Evolutionary conservation across 1,140 invertebrate species (phyloP).

Genomic region (Sinella curviseta): DNA sequence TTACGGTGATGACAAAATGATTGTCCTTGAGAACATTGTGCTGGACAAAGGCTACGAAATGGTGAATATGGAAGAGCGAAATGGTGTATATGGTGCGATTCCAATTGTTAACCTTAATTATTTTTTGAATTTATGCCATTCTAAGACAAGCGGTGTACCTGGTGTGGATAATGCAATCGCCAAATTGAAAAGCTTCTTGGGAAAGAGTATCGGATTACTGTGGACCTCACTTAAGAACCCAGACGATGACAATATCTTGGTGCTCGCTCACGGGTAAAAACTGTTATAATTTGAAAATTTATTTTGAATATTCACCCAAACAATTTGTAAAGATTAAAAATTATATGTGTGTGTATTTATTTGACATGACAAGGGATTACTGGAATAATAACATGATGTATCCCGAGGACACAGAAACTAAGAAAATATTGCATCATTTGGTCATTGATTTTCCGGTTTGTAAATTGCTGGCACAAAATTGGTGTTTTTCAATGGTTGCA

Average conservation of each 20-base stretch:
- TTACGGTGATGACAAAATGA: constrained; percentile 2
- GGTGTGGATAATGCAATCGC: no score
- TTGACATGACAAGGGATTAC: constrained; percentile 17
- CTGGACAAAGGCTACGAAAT: neutral
- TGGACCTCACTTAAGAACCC: no score
- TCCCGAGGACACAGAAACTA: neutral
- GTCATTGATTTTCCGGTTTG: constrained; percentile 9
- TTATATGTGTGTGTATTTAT: neutral
- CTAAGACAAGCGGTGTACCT: no score
- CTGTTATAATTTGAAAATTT: no score
- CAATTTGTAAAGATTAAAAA: neutral
- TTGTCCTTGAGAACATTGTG: constrained; percentile 13
- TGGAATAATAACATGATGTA: constrained; percentile 39
- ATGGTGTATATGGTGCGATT: no score
- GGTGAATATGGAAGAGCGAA: neutral
- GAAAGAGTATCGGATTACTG: no score
- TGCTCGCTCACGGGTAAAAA: constrained; percentile 7
- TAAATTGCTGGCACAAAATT: neutral
- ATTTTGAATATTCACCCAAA: neutral
- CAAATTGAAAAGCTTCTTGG: no score
- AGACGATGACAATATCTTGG: neutral
- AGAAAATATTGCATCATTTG: neutral
- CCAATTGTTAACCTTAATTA: no score
- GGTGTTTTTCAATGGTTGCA: neutral
- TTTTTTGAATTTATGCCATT: no score